Percentiles rank a stretch among this genome's conserved stretches.
Conservation (phyloP, 2,888 invertebrate genomes). For the Gortyna flavago region DNA sequence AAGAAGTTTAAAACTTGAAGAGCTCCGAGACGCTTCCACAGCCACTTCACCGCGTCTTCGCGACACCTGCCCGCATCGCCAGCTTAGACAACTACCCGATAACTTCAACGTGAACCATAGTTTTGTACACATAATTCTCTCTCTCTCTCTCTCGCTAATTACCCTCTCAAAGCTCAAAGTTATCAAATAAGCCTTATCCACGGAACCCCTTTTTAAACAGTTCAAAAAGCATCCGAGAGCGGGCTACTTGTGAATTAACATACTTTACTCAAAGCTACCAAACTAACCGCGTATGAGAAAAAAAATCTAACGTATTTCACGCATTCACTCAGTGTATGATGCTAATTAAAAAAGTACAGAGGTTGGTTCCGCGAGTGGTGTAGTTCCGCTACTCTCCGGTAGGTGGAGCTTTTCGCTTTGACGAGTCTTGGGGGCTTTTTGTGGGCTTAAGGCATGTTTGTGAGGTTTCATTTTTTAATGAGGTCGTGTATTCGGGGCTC, state of each 20-base stretch:
- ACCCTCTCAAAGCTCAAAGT: slow-evolving; percentile 71
- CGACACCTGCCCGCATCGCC: slow-evolving; percentile 36
- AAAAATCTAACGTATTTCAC: slow-evolving; percentile 87
- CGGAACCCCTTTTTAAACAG: slow-evolving; percentile 74
- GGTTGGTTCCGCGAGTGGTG: slow-evolving; percentile 86
- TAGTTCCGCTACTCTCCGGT: slow-evolving; percentile 89
- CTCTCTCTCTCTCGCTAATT: slow-evolving; percentile 71
- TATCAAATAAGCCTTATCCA: slow-evolving; percentile 73
- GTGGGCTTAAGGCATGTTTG: slow-evolving; percentile 80
- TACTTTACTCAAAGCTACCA: slow-evolving; percentile 88
- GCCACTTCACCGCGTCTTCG: slow-evolving; percentile 10
- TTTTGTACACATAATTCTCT: slow-evolving; percentile 60
- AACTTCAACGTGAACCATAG: slow-evolving; percentile 40
- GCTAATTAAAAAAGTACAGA: slow-evolving; percentile 90
- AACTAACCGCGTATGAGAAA: slow-evolving; percentile 86
- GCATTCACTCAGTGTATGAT: slow-evolving; percentile 87
- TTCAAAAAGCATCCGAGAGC: slow-evolving; percentile 81
- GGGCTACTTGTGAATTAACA: slow-evolving; percentile 87
- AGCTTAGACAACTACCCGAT: slow-evolving; percentile 33
- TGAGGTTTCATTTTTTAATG: slow-evolving; percentile 88
- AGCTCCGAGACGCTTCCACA: slow-evolving; percentile 61
- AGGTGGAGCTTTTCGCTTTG: slow-evolving; percentile 87
- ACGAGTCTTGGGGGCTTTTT: slow-evolving; percentile 79
- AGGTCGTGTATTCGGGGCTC: slow-evolving; percentile 86
- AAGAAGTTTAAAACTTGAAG: slow-evolving; percentile 80